Evolutionary conservation across 1,140 invertebrate genomes (phyloP).

Genomic region (Caerostris darwini): DNA sequence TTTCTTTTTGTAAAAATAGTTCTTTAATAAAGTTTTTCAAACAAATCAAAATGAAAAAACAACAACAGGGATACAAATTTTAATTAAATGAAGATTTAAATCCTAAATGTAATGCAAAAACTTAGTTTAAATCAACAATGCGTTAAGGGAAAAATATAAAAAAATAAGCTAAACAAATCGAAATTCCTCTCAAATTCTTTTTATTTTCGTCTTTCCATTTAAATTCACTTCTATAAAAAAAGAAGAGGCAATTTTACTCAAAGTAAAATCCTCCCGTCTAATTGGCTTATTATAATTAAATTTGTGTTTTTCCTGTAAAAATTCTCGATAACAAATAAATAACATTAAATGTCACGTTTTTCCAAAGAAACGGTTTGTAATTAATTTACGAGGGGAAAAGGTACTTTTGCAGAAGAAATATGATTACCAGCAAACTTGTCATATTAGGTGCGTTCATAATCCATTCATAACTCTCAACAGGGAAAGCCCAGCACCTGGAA

Average conservation of each 20-base stretch:
- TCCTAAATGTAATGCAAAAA: background rate
- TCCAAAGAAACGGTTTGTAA: background rate
- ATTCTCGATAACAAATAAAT: background rate
- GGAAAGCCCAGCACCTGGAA: conserved; percentile 83
- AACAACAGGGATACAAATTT: background rate
- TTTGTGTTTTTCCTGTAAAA: background rate
- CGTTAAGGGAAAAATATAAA: background rate
- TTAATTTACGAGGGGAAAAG: background rate
- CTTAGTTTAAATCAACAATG: background rate
- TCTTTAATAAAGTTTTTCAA: no score
- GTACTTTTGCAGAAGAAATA: background rate
- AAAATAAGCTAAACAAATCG: background rate
- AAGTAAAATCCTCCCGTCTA: background rate
- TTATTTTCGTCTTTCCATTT: background rate
- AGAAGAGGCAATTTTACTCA: background rate
- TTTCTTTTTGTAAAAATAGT: no score
- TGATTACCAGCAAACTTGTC: conserved; percentile 82
- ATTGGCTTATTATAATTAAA: background rate
- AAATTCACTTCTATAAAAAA: background rate
- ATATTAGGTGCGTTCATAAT: conserved; percentile 83
- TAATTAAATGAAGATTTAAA: background rate
- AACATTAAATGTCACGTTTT: background rate
- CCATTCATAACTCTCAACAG: conserved; percentile 83
- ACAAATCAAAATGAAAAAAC: no score
- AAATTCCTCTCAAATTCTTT: background rate